Evolutionary conservation across 2,888 invertebrate species (phyloP).

Genomic region (Stomorhina lunata): DNA sequence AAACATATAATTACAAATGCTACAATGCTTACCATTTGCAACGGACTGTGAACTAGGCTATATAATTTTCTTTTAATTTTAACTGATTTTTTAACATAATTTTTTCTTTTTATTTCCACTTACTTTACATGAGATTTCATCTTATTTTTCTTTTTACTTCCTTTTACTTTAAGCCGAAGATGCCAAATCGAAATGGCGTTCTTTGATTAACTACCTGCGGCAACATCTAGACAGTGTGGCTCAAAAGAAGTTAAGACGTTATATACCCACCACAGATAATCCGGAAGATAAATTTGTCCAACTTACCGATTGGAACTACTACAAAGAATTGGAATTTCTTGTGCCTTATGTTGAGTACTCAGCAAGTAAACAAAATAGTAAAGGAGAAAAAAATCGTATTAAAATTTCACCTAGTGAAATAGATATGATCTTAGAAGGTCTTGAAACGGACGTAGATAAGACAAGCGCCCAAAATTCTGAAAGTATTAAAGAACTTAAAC

Average conservation of each 20-base stretch:
- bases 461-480: not conserved
- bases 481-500: conserved; percentile 10
- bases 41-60: no score
- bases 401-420: conserved; percentile 47
- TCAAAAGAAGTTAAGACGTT: conserved; percentile 58
- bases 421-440: conserved; percentile 37
- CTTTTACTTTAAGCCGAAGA: conserved; percentile 56
- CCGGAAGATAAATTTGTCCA: conserved; percentile 62
- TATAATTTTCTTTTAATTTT: no score
- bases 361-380: conserved; percentile 27
- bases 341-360: conserved; percentile 60
- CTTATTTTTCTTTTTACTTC: not conserved
- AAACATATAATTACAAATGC: no score
- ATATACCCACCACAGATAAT: conserved; percentile 62
- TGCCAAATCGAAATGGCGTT: conserved; percentile 65
- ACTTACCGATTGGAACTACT: conserved; percentile 64
- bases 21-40: no score
- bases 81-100: no score
- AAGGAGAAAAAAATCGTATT: not conserved
- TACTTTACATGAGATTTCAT: no score
- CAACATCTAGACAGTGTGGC: conserved; percentile 59
- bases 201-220: conserved; percentile 56
- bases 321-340: conserved; percentile 63
- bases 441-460: conserved; percentile 1
- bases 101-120: no score